Evolutionary conservation across 1,140 invertebrate species (phyloP).

Genomic region (Ctenoplectra terminalis): DNA sequence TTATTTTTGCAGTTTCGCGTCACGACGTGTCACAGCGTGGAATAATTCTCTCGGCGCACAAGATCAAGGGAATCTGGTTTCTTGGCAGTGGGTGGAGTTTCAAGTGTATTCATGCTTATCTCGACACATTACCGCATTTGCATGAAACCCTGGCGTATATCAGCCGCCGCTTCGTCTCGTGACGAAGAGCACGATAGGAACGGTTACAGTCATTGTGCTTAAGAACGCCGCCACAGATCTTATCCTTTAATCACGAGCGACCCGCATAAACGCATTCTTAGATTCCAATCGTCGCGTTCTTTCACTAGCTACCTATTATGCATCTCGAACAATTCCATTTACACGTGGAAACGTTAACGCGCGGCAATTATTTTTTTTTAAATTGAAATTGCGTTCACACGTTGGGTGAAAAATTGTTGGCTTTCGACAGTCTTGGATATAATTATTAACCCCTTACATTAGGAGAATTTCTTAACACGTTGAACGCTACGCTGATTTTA

Average conservation of each 20-base stretch:
- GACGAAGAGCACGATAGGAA: constrained; percentile 52
- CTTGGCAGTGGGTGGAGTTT: constrained; percentile 34
- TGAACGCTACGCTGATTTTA: too few relatives aligned
- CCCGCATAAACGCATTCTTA: constrained; percentile 61
- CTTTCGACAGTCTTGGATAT: too few relatives aligned
- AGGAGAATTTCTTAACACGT: too few relatives aligned
- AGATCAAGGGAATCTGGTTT: constrained; percentile 77
- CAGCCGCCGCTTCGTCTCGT: constrained; percentile 56
- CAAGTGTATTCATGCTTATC: constrained; percentile 50
- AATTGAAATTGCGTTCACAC: not conserved
- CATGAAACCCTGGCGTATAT: constrained; percentile 51
- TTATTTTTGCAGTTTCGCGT: constrained; percentile 34
- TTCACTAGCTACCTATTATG: constrained; percentile 46
- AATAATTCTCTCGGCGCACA: constrained; percentile 61
- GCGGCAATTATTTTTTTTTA: constrained; percentile 44
- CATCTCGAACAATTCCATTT: constrained; percentile 52
- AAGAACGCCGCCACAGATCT: constrained; percentile 52
- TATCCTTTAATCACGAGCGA: constrained; percentile 67
- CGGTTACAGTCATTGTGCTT: constrained; percentile 48
- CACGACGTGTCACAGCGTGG: constrained; percentile 9
- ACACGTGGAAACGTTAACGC: constrained; percentile 51
- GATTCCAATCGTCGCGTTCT: constrained; percentile 52
- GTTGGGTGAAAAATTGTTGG: too few relatives aligned
- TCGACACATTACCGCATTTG: constrained; percentile 50
- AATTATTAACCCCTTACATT: too few relatives aligned